Percentiles rank a stretch among this genome's conserved stretches.
Conservation (phyloP, 35 echinoderm and acorn worm species). For the Strongylocentrotus purpuratus region DNA sequence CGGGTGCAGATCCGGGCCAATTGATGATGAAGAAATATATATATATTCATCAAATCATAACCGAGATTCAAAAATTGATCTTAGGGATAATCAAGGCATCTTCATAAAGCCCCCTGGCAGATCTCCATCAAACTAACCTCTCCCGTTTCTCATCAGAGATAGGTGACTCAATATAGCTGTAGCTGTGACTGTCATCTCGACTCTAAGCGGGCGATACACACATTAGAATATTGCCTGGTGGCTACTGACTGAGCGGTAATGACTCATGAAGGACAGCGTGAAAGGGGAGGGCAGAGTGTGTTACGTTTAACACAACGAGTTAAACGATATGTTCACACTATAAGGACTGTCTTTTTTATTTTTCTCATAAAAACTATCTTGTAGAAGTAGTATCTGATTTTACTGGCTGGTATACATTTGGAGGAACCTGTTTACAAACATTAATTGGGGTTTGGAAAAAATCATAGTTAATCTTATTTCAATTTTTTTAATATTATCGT, state of each 20-base stretch:
- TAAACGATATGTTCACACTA: not conserved
- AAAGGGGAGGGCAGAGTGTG: not conserved
- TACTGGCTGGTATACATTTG: no score
- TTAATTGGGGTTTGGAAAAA: no score
- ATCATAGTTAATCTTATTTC: no score
- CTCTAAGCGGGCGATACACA: not conserved
- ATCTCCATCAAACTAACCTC: not conserved
- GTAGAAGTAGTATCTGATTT: no score
- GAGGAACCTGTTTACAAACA: no score
- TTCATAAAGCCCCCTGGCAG: not conserved
- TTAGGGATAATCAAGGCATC: not conserved
- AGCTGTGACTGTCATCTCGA: not conserved
- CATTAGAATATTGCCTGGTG: not conserved
- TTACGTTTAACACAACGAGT: not conserved
- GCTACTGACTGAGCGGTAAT: not conserved
- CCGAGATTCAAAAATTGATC: not conserved
- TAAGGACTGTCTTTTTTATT: not conserved
- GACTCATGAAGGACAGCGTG: slow-evolving; percentile 1
- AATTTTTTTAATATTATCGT: no score
- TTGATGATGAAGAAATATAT: not conserved
- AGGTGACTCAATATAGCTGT: not conserved
- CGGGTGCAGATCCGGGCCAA: not conserved
- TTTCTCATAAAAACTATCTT: not conserved
- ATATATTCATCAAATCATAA: not conserved
- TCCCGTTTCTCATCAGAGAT: not conserved